Percentiles rank a stretch among this genome's conserved stretches.
Conservation (phyloP, 92 coral and sea anemone species). For the Plumapathes pennacea region DNA sequence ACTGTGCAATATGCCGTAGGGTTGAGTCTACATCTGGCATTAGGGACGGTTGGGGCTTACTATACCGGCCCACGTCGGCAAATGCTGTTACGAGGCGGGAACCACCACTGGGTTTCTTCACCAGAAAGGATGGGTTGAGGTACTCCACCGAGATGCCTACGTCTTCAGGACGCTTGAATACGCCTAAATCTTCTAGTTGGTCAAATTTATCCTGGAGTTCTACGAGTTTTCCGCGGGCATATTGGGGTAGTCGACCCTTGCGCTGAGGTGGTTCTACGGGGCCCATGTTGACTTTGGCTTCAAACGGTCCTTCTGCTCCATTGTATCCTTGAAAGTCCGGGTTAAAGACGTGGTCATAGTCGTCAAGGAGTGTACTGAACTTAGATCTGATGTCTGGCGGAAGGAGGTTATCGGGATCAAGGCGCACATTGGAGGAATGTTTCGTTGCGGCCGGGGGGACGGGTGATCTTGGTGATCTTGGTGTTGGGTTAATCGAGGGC, state of each 20-base stretch:
- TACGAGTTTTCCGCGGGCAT: slow-evolving; percentile 6
- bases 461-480: not conserved
- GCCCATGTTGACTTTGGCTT: slow-evolving; percentile 70
- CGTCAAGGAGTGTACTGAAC: slow-evolving; percentile 9
- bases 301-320: slow-evolving; percentile 58
- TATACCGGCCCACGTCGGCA: slow-evolving; percentile 22
- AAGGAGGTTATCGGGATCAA: slow-evolving; percentile 12
- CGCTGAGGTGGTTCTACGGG: slow-evolving; percentile 62
- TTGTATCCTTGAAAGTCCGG: slow-evolving; percentile 67
- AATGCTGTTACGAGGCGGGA: slow-evolving; percentile 32
- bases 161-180: slow-evolving; percentile 29
- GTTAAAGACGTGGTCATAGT: slow-evolving; percentile 24
- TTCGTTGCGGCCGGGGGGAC: not conserved
- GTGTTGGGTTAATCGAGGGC: not conserved
- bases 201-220: slow-evolving; percentile 29
- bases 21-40: slow-evolving; percentile 45
- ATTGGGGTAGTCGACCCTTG: slow-evolving; percentile 36
- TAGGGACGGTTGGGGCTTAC: slow-evolving; percentile 24
- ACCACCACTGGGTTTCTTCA: slow-evolving; percentile 36
- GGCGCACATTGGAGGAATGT: slow-evolving; percentile 19
- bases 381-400: slow-evolving; percentile 8
- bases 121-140: slow-evolving; percentile 47
- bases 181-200: slow-evolving; percentile 30
- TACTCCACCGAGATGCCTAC: slow-evolving; percentile 34
- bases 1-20: slow-evolving; percentile 39